Percentiles rank a stretch among this genome's conserved stretches.
These are phyloP conservation scores for Calyptomena viridis DNA, from an alignment of 2,113 vertebrate species.

Conservation along the genomic window DNA sequence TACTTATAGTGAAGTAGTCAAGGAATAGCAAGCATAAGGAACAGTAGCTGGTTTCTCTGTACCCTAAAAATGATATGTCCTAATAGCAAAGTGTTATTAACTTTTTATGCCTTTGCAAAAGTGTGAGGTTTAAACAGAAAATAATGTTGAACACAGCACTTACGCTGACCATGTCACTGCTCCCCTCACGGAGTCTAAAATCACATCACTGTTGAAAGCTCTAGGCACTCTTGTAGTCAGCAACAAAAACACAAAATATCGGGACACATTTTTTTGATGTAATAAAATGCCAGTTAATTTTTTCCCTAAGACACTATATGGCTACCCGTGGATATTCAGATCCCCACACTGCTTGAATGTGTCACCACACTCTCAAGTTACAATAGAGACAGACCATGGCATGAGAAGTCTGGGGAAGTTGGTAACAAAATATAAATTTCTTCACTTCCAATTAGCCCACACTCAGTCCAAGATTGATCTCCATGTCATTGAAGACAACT, in stretches of 20 bases:
- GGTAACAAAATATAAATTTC: not conserved
- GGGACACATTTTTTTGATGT: not conserved
- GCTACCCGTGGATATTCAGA: not conserved
- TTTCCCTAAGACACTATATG: not conserved
- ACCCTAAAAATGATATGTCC: not conserved
- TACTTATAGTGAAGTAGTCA: not conserved
- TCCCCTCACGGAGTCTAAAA: not conserved
- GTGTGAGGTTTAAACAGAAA: not conserved
- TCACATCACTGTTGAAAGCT: not conserved
- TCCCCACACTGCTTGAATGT: not conserved
- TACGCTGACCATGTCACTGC: not conserved
- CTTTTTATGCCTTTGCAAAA: not conserved
- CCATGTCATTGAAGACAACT: not conserved
- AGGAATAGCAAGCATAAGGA: not conserved
- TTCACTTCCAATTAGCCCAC: not conserved
- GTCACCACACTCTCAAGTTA: not conserved
- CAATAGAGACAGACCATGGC: not conserved
- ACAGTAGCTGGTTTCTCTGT: not conserved
- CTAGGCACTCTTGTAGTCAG: not conserved
- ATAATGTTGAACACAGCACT: not conserved
- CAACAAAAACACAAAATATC: not conserved
- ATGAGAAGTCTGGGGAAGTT: not conserved
- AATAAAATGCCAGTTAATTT: not conserved
- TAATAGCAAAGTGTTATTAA: not conserved
- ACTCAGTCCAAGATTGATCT: not conserved